Evolutionary conservation across 2,888 invertebrate species (phyloP).

Genomic region (Pomacea canaliculata): DNA sequence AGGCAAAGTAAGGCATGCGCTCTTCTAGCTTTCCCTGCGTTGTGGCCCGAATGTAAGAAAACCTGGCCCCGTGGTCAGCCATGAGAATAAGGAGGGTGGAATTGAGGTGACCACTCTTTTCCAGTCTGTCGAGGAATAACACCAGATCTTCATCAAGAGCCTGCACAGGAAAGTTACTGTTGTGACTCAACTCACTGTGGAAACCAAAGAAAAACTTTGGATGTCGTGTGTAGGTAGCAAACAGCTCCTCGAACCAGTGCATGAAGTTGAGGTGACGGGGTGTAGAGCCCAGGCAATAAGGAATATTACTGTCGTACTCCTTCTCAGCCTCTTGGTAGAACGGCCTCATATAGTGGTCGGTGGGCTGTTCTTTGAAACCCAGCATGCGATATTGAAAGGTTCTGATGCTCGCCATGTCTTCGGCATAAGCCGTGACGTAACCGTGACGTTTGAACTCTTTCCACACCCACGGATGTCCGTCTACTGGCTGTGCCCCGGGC

Average conservation of each 20-base stretch:
- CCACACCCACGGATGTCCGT: no score
- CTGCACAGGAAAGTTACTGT: slow-evolving; percentile 84
- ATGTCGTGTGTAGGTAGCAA: slow-evolving; percentile 76
- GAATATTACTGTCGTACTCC: slow-evolving; percentile 35
- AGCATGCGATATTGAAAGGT: slow-evolving; percentile 91
- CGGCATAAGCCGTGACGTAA: slow-evolving; percentile 82
- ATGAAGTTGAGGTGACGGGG: slow-evolving; percentile 76
- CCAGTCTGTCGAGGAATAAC: slow-evolving; percentile 74
- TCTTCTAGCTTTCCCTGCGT: slow-evolving; percentile 93
- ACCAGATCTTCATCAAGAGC: slow-evolving; percentile 81
- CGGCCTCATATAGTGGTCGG: slow-evolving; percentile 90
- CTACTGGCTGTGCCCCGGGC: no score
- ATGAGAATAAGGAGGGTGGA: slow-evolving; percentile 88
- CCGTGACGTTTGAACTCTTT: slow-evolving; percentile 45
- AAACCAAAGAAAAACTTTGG: slow-evolving; percentile 90
- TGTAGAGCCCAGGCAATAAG: slow-evolving; percentile 79
- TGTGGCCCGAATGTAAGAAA: slow-evolving; percentile 84
- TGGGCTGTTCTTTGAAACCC: slow-evolving; percentile 86
- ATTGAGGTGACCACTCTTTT: slow-evolving; percentile 77
- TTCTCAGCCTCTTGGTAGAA: slow-evolving; percentile 78
- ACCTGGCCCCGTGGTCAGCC: slow-evolving; percentile 91
- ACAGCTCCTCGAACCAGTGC: slow-evolving; percentile 72
- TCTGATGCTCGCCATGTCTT: slow-evolving; percentile 86
- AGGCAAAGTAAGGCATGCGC: slow-evolving; percentile 86
- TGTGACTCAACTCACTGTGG: slow-evolving; percentile 89